Percentiles rank a stretch among this genome's conserved stretches.
These are phyloP conservation scores for Eupleurogrammus muticus DNA, from an alignment of 2,797 vertebrate species.

Conservation along the genomic window DNA sequence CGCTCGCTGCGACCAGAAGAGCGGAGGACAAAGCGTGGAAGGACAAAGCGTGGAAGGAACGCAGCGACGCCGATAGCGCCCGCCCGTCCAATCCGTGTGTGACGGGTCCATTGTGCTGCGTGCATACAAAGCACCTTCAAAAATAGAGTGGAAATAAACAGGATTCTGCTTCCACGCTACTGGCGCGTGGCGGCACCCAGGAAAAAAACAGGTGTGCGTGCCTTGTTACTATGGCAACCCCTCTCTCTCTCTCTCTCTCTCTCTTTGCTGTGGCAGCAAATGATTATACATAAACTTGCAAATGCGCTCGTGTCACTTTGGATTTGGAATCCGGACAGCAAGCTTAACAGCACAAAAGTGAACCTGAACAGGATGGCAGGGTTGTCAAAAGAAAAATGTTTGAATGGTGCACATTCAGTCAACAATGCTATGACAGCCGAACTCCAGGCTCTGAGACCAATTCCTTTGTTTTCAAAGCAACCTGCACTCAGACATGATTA, in stretches of 20 bases:
- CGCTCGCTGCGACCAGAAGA: slow-evolving; percentile 16
- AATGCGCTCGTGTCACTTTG: slow-evolving; percentile 23
- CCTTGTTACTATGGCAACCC: slow-evolving; percentile 54
- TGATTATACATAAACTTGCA: slow-evolving; percentile 34
- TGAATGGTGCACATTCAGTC: not conserved
- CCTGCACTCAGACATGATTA: slow-evolving; percentile 29
- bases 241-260: not conserved
- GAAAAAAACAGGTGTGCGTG: slow-evolving; percentile 13
- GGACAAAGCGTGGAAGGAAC: slow-evolving; percentile 32
- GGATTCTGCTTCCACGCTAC: not conserved
- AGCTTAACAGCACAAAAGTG: not conserved
- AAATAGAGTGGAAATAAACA: slow-evolving; percentile 14
- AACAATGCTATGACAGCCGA: slow-evolving; percentile 22
- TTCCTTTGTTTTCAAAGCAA: slow-evolving; percentile 32
- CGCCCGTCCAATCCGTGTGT: slow-evolving; percentile 40
- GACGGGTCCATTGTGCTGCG: slow-evolving; percentile 24
- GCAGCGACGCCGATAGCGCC: slow-evolving; percentile 24
- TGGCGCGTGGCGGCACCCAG: not conserved
- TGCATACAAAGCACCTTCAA: slow-evolving; percentile 36
- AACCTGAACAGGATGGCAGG: too few species aligned
- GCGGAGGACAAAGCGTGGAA: slow-evolving; percentile 33
- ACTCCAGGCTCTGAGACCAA: not conserved
- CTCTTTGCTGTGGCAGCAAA: slow-evolving; percentile 18
- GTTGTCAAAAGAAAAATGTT: not conserved
- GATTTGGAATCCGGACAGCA: not conserved